phyloP scores from a whole-genome alignment of 2,113 vertebrate genomes.

The Tauraco erythrolophus region DNA sequence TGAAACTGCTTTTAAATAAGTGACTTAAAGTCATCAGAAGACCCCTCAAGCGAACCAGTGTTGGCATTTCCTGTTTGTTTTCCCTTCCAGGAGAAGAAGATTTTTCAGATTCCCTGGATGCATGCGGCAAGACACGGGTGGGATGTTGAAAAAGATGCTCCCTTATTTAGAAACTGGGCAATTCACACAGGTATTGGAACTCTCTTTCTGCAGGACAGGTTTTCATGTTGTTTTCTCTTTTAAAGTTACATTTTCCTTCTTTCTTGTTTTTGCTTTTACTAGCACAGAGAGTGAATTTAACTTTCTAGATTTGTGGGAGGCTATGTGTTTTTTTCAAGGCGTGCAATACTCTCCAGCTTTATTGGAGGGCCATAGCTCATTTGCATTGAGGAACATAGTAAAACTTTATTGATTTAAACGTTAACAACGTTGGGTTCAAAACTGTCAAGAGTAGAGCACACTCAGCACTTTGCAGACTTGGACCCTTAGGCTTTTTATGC shows the following conservation, averaged over 20 bases:
- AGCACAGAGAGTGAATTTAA: not conserved
- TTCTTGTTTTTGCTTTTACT: not conserved
- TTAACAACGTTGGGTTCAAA: slow-evolving; percentile 3
- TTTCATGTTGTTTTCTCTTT: not conserved
- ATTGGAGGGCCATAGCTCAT: not conserved
- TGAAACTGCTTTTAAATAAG: not conserved
- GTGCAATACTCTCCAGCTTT: not conserved
- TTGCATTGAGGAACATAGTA: slow-evolving; percentile 9
- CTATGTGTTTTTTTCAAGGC: not conserved
- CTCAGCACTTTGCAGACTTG: slow-evolving; percentile 26
- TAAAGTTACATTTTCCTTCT: not conserved
- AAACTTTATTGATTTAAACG: slow-evolving; percentile 25
- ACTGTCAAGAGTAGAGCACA: not conserved
- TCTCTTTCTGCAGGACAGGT: not conserved
- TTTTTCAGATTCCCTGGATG: slow-evolving; percentile 94
- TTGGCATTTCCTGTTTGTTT: slow-evolving; percentile 53
- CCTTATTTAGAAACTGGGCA: slow-evolving; percentile 90
- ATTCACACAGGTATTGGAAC: slow-evolving; percentile 86
- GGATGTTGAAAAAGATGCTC: slow-evolving; percentile 91
- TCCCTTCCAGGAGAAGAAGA: slow-evolving; percentile 85
- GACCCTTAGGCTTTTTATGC: slow-evolving; percentile 18
- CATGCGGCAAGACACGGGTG: slow-evolving; percentile 89
- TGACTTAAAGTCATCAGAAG: not conserved
- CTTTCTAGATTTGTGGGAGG: not conserved
- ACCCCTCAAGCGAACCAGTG: not conserved